Percentiles rank a stretch among this genome's conserved stretches.
Conservation (phyloP, 2,888 invertebrate species). For the Caenorhabditis panamensis region DNA sequence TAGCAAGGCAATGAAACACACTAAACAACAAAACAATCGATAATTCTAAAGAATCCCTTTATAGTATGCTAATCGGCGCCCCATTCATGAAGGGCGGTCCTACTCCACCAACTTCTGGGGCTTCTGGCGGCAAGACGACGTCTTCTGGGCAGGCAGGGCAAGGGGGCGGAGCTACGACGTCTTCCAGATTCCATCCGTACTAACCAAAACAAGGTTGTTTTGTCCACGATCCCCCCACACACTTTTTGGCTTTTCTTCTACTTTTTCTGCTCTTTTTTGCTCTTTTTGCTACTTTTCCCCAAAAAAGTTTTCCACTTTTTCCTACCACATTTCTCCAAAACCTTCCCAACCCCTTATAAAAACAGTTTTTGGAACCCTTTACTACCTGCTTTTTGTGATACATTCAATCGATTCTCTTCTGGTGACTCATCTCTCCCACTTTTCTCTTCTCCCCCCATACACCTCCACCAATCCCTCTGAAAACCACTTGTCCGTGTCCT, state of each 20-base stretch:
- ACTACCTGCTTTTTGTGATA: too few species aligned
- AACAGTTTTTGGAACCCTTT: too few species aligned
- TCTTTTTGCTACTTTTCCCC: neutral
- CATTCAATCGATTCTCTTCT: too few species aligned
- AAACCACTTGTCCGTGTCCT: too few species aligned
- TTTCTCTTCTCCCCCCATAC: too few species aligned
- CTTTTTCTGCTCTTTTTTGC: neutral
- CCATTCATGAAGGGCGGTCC: conserved; percentile 66
- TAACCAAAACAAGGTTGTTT: neutral
- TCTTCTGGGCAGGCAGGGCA: conserved; percentile 41
- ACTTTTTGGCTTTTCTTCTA: too few species aligned
- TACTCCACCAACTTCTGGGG: conserved; percentile 31
- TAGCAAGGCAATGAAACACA: neutral
- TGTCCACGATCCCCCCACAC: too few species aligned
- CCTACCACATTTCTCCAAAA: too few species aligned
- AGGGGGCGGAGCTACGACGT: conserved; percentile 22
- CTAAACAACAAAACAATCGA: neutral
- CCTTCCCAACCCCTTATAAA: too few species aligned
- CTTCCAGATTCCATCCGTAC: conserved; percentile 59
- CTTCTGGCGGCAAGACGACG: conserved; percentile 30
- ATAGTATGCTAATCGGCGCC: conserved; percentile 69
- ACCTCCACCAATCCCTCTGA: too few species aligned
- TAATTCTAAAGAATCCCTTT: conserved; percentile 23
- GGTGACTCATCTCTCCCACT: too few species aligned
- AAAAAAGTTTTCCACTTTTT: too few species aligned